phyloP scores from a whole-genome alignment of 2,888 invertebrate species.

The Caenorhabditis angaria region DNA sequence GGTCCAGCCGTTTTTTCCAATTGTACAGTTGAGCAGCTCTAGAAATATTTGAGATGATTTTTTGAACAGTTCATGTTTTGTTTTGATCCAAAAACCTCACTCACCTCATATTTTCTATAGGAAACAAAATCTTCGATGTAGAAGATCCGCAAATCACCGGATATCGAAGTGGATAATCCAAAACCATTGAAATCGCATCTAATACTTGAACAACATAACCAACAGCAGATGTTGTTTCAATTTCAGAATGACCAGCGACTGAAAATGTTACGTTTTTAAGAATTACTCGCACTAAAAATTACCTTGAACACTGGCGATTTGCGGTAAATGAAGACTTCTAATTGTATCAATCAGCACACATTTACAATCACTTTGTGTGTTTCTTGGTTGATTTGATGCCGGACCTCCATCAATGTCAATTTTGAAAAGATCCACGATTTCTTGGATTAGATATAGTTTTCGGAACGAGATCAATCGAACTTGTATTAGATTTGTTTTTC shows the following conservation, averaged over 20 bases:
- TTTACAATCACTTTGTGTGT: constrained; percentile 20
- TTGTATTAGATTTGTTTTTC: background rate
- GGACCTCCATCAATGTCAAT: constrained; percentile 47
- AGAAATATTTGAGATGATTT: constrained; percentile 8
- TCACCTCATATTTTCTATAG: constrained; percentile 29
- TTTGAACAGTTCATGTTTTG: too few relatives aligned
- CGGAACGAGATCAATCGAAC: constrained; percentile 13
- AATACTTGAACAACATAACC: constrained; percentile 87
- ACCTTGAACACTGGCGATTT: constrained; percentile 41
- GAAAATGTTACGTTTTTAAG: constrained; percentile 5
- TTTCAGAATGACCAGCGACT: constrained; percentile 77
- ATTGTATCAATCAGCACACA: constrained; percentile 54
- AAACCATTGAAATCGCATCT: constrained; percentile 83
- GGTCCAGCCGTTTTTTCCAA: constrained; percentile 37
- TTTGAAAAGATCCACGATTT: constrained; percentile 36
- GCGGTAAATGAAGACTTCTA: constrained; percentile 58
- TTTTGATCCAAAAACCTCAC: constrained; percentile 1
- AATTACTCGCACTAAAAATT: too few relatives aligned
- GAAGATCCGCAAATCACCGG: constrained; percentile 75
- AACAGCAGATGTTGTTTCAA: constrained; percentile 84
- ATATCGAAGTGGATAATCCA: constrained; percentile 87
- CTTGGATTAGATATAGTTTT: constrained; percentile 26
- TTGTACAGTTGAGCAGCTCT: constrained; percentile 35
- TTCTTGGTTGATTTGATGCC: constrained; percentile 16
- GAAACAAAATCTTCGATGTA: constrained; percentile 16